Conservation (phyloP, 2,113 vertebrate genomes). For the Eidolon helvum region DNA sequence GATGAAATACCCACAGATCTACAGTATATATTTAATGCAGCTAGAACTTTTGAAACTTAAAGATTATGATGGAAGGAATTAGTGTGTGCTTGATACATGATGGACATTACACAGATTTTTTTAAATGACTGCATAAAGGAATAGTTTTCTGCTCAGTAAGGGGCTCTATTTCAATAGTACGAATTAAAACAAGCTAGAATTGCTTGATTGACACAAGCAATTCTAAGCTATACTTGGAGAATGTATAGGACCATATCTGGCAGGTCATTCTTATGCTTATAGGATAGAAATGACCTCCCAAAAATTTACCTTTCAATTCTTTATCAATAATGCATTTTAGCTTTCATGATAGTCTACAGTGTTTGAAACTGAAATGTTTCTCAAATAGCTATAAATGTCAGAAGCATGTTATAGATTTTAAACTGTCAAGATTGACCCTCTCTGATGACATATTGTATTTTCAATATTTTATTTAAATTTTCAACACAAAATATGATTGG, state of each 20-base stretch:
- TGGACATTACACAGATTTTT: not conserved
- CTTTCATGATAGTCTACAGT: constrained; percentile 16
- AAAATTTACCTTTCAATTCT: constrained; percentile 5
- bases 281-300: not conserved
- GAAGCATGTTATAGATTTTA: constrained; percentile 22
- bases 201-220: not conserved
- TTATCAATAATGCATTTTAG: not conserved
- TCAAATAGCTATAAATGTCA: constrained; percentile 35
- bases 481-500: constrained; percentile 38
- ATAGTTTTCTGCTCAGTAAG: not conserved
- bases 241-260: not conserved
- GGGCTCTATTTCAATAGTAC: constrained; percentile 8
- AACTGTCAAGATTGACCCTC: not conserved
- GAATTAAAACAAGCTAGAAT: not conserved
- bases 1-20: not conserved
- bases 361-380: constrained; percentile 57
- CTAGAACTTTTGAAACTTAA: not conserved
- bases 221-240: not conserved
- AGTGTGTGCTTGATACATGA: not conserved
- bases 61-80: not conserved
- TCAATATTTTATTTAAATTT: constrained; percentile 55
- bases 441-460: not conserved
- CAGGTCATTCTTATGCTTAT: not conserved
- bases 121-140: not conserved
- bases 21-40: too few species aligned